Evolutionary conservation across 2,113 vertebrate genomes (phyloP), one percentile per base, ranked within the genome.

Genomic region (Brachyhypopomus gauderio): DNA sequence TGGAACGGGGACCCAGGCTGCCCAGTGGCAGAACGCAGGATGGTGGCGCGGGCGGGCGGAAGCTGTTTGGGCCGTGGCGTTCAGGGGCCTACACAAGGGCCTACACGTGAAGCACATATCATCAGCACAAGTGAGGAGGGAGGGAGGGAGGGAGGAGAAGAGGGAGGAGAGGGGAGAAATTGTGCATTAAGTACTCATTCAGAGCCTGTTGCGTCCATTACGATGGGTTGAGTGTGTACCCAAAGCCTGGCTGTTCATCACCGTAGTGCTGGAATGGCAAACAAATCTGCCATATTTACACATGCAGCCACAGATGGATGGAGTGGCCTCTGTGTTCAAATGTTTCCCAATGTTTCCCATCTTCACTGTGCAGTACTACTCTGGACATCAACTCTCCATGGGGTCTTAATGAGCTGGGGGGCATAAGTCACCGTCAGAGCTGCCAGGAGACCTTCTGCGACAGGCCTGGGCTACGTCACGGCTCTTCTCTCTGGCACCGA

Each of bases 21-120:
- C 84, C 83, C 85, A 73, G 64, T 75, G 82, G 45, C 76, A 89
- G 90, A 83, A 77, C 69, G 75, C 25, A 64, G 77, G 83, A 64
- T 1, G 59, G 72, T 86, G 88, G 87, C 88, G 78, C 72, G 85
- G 77, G 88, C 89, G 88, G 89, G 63, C 20, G 30, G 41, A 20
- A 41, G 38, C 72, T 59, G 11, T 73, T 90, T 90, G 89, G 85
- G 86, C 30, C 3, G 81, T 78, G 86, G 82, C 83, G 78, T 80
- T 89, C 78, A 89, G 85, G 85, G 83, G 82, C 86, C 89, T 89
- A 85, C 90, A 85, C 89, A 90, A 90, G 86, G 88, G 88, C 75
- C 85, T 85, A 88, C 91, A 90, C 92, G 92, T 91, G 91, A 93
- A 84, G 78, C 87, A 73, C 72, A 90, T 90, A 90, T 87, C 59